Evolutionary conservation across 2,797 vertebrate genomes (phyloP).

Genomic region (Chelon auratus): DNA sequence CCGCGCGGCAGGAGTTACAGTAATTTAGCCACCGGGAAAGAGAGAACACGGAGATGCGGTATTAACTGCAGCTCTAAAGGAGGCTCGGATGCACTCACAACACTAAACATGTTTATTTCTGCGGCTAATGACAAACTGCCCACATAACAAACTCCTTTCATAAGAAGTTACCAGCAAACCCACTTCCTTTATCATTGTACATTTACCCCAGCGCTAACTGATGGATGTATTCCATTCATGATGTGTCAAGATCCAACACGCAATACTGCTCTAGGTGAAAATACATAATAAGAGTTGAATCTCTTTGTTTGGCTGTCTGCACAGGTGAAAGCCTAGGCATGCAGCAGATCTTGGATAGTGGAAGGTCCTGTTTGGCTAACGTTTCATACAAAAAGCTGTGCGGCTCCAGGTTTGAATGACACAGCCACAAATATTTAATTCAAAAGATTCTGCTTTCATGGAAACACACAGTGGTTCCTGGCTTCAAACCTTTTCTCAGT

Average conservation of each 20-base stretch:
- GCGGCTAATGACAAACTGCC: slow-evolving; percentile 43
- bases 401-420: too few species aligned
- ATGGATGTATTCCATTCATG: slow-evolving; percentile 7
- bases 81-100: slow-evolving; percentile 39
- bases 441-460: too few species aligned
- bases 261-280: slow-evolving; percentile 9
- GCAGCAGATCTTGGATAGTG: not conserved
- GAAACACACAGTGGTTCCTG: too few species aligned
- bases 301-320: not conserved
- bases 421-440: too few species aligned
- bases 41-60: slow-evolving; percentile 33
- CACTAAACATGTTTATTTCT: slow-evolving; percentile 55
- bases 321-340: slow-evolving; percentile 11
- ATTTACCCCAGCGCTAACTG: not conserved
- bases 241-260: not conserved
- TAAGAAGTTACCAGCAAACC: slow-evolving; percentile 26
- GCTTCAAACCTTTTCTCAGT: not conserved
- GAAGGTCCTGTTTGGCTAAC: not conserved
- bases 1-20: slow-evolving; percentile 44
- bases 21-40: slow-evolving; percentile 50
- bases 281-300: not conserved
- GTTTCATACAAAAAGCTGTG: not conserved
- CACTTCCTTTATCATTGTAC: slow-evolving; percentile 22
- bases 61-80: slow-evolving; percentile 45
- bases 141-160: slow-evolving; percentile 30